Evolutionary conservation across 2,113 vertebrate species (phyloP).

Genomic region (Pedionomus torquatus): DNA sequence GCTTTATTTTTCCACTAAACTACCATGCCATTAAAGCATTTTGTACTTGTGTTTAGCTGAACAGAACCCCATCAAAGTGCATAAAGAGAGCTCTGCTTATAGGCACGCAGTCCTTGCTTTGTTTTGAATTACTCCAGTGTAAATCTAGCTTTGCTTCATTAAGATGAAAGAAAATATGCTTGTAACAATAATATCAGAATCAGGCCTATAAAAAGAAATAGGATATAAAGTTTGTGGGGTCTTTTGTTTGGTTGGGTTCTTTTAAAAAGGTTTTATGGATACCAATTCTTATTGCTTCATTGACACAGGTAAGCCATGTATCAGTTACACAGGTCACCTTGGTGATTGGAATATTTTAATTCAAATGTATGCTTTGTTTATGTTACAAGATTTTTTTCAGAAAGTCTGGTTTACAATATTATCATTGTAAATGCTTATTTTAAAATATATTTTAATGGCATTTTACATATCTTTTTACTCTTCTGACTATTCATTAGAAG

Average conservation of each 20-base stretch:
- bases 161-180: background rate
- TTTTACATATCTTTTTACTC: background rate
- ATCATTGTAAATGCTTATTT: background rate
- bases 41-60: background rate
- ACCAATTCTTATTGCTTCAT: background rate
- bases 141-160: background rate
- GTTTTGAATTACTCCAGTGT: background rate
- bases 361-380: background rate
- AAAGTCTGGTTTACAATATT: background rate
- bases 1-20: background rate
- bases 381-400: background rate
- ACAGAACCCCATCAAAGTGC: background rate
- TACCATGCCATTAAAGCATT: background rate
- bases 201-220: background rate
- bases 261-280: background rate
- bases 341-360: background rate
- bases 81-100: background rate
- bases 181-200: background rate
- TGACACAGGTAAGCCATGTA: background rate
- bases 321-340: background rate
- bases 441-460: background rate
- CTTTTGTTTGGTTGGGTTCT: background rate
- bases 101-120: background rate
- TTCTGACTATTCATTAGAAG: background rate
- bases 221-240: background rate